Percentiles rank a stretch among this genome's conserved stretches.
Conservation (phyloP, 2,888 invertebrate species). For the Andrena camellia region DNA sequence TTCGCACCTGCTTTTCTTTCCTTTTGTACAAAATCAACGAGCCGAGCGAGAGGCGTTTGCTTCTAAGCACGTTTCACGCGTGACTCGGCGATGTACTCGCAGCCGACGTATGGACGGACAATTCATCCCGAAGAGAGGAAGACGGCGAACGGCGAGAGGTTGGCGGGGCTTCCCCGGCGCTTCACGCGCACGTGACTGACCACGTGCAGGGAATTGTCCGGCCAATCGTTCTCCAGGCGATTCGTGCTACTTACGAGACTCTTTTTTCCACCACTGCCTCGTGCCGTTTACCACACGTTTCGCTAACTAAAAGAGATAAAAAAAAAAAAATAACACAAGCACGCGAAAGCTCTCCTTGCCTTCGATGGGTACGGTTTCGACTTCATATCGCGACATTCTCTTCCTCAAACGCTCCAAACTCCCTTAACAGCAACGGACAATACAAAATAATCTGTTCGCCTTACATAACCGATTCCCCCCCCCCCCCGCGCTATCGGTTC, state of each 20-base stretch:
- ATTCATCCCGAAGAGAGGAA: slow-evolving; percentile 55
- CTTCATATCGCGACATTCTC: not conserved
- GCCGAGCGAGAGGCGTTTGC: slow-evolving; percentile 1
- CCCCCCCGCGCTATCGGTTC: too few relatives aligned
- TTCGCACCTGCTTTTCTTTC: not conserved
- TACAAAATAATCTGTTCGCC: not conserved
- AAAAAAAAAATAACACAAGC: slow-evolving; percentile 16
- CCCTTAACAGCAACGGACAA: too few relatives aligned
- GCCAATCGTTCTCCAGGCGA: slow-evolving; percentile 47
- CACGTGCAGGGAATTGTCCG: slow-evolving; percentile 68
- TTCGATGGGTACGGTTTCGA: not conserved
- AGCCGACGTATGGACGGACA: slow-evolving; percentile 48
- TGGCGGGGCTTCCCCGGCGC: slow-evolving; percentile 57
- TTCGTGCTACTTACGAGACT: slow-evolving; percentile 47
- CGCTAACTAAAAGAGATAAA: not conserved
- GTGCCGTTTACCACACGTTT: slow-evolving; percentile 37
- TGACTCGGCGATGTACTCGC: slow-evolving; percentile 31
- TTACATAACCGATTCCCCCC: not conserved
- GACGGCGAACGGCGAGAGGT: slow-evolving; percentile 29
- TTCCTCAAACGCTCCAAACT: not conserved
- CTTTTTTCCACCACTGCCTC: slow-evolving; percentile 28
- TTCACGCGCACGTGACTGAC: slow-evolving; percentile 65
- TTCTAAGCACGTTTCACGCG: slow-evolving; percentile 30
- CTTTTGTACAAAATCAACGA: not conserved
- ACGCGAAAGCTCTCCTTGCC: not conserved